Evolutionary conservation across 2,797 vertebrate species (phyloP), one percentile per base, ranked within the genome.

Genomic region (Emys orbicularis): DNA sequence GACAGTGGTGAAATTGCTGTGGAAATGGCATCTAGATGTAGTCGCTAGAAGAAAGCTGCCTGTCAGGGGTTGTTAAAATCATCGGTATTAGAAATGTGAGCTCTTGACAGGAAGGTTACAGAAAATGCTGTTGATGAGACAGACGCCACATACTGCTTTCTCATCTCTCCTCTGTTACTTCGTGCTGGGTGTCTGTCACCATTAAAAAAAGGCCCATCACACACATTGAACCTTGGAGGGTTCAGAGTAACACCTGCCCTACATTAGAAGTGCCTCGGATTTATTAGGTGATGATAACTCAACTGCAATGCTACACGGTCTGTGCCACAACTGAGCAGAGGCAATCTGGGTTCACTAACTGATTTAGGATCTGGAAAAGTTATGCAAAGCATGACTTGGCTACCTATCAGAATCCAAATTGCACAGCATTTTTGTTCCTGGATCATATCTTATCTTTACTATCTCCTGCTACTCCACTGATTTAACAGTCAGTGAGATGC

Each of bases 321-420:
- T 2, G 0, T 95, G 86, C 88, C 49, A 81, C 37, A n/a, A 89
- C 86, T 95, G 91, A 96, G 97, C 90, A 95, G 94, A 56, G 53
- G 31, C 25, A 74, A 86, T 34, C 84, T 49, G 53, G 47, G 77
- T 29, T 89, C 84, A 94, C 92, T 94, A 93, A 94, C 90, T 92
- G 87, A 94, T 96, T 96, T 94, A 95, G 95, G 89, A 95, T 23
- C 90, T 79, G 68, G 0, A n/a, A 65, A n/a, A 65, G 34, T n/a
- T 34, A 34, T 34, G 88, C 94, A 86, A 87, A 23, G 57, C 91
- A 93, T 96, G 95, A 97, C 92, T 90, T 95, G 94, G 95, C 57
- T 65, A 65, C 34, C 16, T 34, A 34, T n/a, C 59, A n/a, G 31
- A 65, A 65, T 65, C 31, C 31, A 65, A 65, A 65, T 27, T 44